Evolutionary conservation across 1,140 invertebrate species (phyloP), one percentile per base, ranked within the genome.

Genomic region (Pseudomyrmex cubaensis): DNA sequence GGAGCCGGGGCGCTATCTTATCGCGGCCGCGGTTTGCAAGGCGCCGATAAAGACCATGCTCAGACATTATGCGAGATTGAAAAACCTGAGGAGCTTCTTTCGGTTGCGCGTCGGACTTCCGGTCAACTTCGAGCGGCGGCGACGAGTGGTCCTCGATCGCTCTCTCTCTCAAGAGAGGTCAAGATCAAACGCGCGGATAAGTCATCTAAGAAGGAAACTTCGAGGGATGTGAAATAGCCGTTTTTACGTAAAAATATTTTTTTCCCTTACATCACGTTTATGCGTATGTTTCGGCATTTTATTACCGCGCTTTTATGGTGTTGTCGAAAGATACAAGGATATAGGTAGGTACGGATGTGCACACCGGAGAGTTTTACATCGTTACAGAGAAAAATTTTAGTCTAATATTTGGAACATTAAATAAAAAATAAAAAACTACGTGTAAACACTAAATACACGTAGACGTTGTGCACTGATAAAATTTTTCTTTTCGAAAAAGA

Each of bases 11-110:
- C 74, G 88, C 90, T 94, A 94, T 94, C 93, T 94, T 94, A 94
- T 94, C 93, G 80, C 85, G 78, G 78, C 87, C 90, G 89, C 91
- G 93, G 90, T 92, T 93, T 92, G 89, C 88, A 87, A 90, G 84
- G 69, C 78, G 85, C 70, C 85, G 88, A 82, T 89, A 90, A 86
- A 87, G 84, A 89, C 88, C 90, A 89, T 84, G 89, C 61, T 87
- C 89, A 89, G 90, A 94, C 91, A 93, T 93, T 94, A 92, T 93
- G 90, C 85, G 91, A 94, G 93, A 94, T 94, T 92, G 93, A 93
- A 94, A 94, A 94, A 94, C 92, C 91, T 92, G 90, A 90, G 85
- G 67, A 76, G 22, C 54, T 83, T 66, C 66, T 83, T 83, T 73
- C 73, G 69, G 70, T 69, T 72, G 85, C 75, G n/a, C 59, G 63